Base-by-base conservation (phyloP, 2,888 invertebrate species). In the Phaedon cochleariae region DNA sequence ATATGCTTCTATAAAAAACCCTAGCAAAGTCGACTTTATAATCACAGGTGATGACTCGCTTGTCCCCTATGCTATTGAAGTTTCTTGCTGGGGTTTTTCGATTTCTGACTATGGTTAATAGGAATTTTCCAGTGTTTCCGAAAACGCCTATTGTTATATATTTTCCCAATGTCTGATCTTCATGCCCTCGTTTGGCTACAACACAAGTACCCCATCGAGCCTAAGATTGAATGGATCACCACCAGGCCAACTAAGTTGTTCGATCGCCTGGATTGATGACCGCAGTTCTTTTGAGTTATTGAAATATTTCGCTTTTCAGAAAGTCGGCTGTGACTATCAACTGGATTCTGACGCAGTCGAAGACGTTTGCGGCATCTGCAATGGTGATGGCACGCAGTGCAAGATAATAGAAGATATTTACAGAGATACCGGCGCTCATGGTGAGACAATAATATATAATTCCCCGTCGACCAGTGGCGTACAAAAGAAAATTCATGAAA, bases 331-430 rank as follows among this genome's bases (percentile, higher is more conserved):
- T 80, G 90, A 91, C 79, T 88, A 87, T 85, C 82, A 83, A 37
- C 83, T 91, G 20, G 88, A 90, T 75, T 90, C 90, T 0, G 84
- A 85, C 59, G 89, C 90, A 0, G 85, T 86, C 17, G 90, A 90
- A 76, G 90, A 91, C 78, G 83, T 85, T 29, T 91, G 91, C 76
- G 91, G 91, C 1, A 85, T 89, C 45, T 91, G 91, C 76, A 88
- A 89, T 70, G 90, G 91, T 0, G 89, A 90, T 78, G 90, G 90
- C 1, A 87, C 88, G 0, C 86, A 87, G 57, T 91, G 91, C 75
- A 86, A 86, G 69, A 85, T 88, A 1, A 83, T 87, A 5, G 85
- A 86, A 37, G 86, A 87, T 26, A 78, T 85, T 65, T 90, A 87
- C 79, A 86, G 84, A 46, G 81, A 75, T 46, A 64, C 76, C 26